These are phyloP conservation scores for Dioctria linearis DNA, from an alignment of 2,888 invertebrate genomes.

Conservation along the genomic window DNA sequence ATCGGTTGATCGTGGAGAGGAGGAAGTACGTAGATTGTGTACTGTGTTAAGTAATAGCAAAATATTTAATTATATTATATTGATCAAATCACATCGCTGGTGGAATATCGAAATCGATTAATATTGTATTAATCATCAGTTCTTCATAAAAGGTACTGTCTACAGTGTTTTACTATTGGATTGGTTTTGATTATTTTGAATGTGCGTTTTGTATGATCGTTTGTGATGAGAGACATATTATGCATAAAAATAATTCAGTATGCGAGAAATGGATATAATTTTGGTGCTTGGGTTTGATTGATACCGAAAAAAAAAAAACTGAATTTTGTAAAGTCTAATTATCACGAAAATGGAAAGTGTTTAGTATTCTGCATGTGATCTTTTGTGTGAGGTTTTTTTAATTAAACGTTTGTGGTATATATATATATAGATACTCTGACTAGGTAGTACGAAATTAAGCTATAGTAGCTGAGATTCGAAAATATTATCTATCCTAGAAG, in stretches of 20 bases:
- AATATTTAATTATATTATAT: no score
- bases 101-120: no score
- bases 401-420: no score
- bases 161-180: not conserved
- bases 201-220: not conserved
- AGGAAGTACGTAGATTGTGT: not conserved
- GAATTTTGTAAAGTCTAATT: not conserved
- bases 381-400: not conserved
- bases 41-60: no score
- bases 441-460: no score
- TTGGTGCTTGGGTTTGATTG: constrained; percentile 5
- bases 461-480: no score
- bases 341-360: constrained; percentile 13
- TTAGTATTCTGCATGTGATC: constrained; percentile 12
- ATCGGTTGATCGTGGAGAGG: constrained; percentile 54
- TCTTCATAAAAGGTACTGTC: constrained; percentile 13
- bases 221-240: not conserved
- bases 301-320: not conserved
- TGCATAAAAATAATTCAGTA: not conserved
- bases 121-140: not conserved
- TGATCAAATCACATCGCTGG: no score
- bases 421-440: no score
- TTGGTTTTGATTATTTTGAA: not conserved
- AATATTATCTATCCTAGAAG: no score
- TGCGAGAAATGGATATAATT: constrained; percentile 12